Evolutionary conservation across 2,113 vertebrate species (phyloP).

Genomic region (Odocoileus hemionus): DNA sequence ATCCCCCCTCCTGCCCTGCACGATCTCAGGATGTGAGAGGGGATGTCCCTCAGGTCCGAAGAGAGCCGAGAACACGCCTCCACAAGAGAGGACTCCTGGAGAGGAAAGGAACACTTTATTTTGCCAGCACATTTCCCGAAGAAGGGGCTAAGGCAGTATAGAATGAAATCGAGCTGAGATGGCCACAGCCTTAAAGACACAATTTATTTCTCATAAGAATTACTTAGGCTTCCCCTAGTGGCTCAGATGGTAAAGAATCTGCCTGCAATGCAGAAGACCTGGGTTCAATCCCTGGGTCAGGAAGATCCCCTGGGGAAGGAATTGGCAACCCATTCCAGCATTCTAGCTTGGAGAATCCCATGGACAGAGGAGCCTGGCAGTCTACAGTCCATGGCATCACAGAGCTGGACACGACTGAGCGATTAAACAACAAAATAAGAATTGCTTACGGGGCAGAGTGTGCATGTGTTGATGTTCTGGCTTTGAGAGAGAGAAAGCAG

Average conservation of each 20-base stretch:
- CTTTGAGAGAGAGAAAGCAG: background rate
- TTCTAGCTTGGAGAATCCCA: too few relatives aligned
- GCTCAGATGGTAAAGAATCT: too few relatives aligned
- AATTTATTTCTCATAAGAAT: background rate
- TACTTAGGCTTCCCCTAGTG: background rate
- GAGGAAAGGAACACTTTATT: background rate
- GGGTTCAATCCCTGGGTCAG: too few relatives aligned
- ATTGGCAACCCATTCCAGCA: too few relatives aligned
- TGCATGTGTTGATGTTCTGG: background rate
- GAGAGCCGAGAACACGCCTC: background rate
- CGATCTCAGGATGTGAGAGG: background rate
- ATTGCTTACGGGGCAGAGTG: background rate
- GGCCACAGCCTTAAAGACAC: background rate
- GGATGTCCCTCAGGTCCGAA: background rate
- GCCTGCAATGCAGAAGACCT: too few relatives aligned
- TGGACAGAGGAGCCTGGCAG: too few relatives aligned
- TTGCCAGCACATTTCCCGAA: background rate
- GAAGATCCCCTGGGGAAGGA: too few relatives aligned
- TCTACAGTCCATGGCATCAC: too few relatives aligned
- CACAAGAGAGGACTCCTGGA: background rate
- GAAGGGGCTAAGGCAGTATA: background rate
- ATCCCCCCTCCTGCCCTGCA: background rate
- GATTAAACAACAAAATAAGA: background rate
- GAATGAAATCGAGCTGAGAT: background rate
- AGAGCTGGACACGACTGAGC: background rate